phyloP scores from a whole-genome alignment of 2,113 vertebrate genomes.

The Psilopogon haemacephalus region DNA sequence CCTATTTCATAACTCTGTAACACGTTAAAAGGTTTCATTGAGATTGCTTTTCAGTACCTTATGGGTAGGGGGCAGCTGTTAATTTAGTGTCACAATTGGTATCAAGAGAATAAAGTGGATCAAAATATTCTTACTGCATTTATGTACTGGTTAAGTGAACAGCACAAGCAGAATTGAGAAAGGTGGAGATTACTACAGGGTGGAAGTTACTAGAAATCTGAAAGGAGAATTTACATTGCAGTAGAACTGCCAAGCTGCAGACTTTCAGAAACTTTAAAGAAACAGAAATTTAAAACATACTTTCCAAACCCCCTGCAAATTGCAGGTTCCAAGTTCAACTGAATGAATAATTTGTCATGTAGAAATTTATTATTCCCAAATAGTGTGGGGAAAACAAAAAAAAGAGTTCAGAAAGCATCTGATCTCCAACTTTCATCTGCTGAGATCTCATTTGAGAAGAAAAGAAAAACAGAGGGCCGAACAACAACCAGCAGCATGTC shows the following conservation, averaged over 20 bases:
- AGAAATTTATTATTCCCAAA: background rate
- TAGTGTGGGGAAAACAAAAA: background rate
- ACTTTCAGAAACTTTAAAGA: constrained; percentile 8
- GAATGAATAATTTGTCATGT: background rate
- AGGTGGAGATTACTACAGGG: background rate
- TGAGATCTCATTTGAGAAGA: background rate
- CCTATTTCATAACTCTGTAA: background rate
- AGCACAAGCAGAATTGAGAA: background rate
- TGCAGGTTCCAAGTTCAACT: background rate
- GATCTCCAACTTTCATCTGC: background rate
- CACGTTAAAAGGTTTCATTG: background rate
- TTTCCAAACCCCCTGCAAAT: background rate
- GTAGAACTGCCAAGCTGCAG: background rate
- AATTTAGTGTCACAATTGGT: constrained; percentile 20
- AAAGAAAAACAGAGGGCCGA: background rate
- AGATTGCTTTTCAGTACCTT: constrained; percentile 35
- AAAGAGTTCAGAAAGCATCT: background rate
- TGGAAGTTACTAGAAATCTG: background rate
- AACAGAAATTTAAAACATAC: background rate
- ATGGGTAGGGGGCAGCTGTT: constrained; percentile 22
- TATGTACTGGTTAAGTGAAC: background rate
- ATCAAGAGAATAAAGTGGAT: constrained; percentile 9
- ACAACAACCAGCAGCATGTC: background rate
- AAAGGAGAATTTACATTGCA: background rate
- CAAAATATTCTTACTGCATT: constrained; percentile 2